phyloP scores from a whole-genome alignment of 2,888 invertebrate species.

The Rhodophaea formosa region DNA sequence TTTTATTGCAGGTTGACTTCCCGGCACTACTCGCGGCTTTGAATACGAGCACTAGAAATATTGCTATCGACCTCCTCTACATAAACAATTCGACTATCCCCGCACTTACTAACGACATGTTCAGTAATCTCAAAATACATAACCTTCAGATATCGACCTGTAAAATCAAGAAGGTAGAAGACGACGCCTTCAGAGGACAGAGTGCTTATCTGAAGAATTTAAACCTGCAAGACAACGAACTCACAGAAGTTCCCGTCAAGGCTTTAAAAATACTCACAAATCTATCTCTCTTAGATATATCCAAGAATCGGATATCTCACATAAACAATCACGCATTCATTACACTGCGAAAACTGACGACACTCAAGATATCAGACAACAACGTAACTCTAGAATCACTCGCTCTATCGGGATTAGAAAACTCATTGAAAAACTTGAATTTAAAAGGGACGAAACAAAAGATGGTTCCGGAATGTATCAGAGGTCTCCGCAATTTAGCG shows the following conservation, averaged over 20 bases:
- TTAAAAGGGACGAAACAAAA: conserved; percentile 92
- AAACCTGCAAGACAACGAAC: conserved; percentile 91
- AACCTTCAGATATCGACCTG: conserved; percentile 93
- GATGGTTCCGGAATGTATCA: conserved; percentile 88
- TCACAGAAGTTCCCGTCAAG: conserved; percentile 88
- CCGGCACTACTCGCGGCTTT: conserved; percentile 86
- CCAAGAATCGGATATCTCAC: conserved; percentile 87
- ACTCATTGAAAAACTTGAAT: conserved; percentile 92
- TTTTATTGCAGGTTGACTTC: conserved; percentile 85
- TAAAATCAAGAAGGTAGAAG: conserved; percentile 85
- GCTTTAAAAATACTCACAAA: conserved; percentile 85
- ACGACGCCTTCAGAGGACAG: conserved; percentile 90
- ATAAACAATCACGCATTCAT: conserved; percentile 89
- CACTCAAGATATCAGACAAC: conserved; percentile 93
- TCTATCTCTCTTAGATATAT: conserved; percentile 90
- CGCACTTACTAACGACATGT: conserved; percentile 84
- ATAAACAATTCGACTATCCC: conserved; percentile 92
- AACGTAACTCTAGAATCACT: conserved; percentile 87
- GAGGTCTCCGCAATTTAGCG: conserved; percentile 88
- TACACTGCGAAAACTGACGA: conserved; percentile 86
- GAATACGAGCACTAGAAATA: conserved; percentile 84
- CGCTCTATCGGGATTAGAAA: conserved; percentile 90
- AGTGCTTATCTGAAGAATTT: conserved; percentile 90
- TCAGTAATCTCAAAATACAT: conserved; percentile 86
- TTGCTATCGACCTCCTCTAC: conserved; percentile 90